These are phyloP conservation scores for Scolopax rusticola DNA, from an alignment of 2,797 vertebrate genomes.

Conservation along the genomic window DNA sequence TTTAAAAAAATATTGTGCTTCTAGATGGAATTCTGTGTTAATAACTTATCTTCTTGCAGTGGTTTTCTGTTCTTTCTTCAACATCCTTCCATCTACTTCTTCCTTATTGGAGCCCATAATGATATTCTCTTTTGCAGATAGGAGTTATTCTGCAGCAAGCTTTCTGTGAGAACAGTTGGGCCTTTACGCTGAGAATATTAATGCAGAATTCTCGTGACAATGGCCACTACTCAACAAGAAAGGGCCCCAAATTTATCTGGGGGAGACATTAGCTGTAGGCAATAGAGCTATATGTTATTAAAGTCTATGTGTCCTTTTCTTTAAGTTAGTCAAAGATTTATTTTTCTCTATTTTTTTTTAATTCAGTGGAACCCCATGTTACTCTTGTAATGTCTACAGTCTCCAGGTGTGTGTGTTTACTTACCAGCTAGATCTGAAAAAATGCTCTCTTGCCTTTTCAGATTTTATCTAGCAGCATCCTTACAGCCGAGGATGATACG, in stretches of 20 bases:
- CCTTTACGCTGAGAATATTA: constrained; percentile 1
- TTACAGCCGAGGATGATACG: background rate
- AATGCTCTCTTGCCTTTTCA: background rate
- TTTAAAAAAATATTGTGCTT: background rate
- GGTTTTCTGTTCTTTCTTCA: background rate
- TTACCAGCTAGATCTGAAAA: background rate
- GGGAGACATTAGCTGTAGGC: background rate
- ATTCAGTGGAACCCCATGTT: background rate
- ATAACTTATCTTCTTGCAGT: constrained; percentile 22
- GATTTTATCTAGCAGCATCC: background rate
- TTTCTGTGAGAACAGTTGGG: background rate
- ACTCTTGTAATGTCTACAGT: background rate
- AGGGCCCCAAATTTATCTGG: background rate
- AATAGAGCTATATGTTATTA: background rate
- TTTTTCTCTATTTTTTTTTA: background rate
- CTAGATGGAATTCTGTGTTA: constrained; percentile 29
- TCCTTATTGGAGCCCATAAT: background rate
- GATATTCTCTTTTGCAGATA: background rate
- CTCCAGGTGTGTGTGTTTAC: background rate
- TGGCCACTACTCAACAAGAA: background rate
- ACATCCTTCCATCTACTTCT: background rate
- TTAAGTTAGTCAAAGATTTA: background rate
- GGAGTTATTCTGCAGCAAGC: background rate
- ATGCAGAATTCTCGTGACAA: background rate
- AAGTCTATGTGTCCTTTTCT: background rate